A percentile compares a stretch with the other conserved stretches of the same genome.
Conservation (phyloP, 2,888 invertebrate genomes). For the Oligia latruncula region DNA sequence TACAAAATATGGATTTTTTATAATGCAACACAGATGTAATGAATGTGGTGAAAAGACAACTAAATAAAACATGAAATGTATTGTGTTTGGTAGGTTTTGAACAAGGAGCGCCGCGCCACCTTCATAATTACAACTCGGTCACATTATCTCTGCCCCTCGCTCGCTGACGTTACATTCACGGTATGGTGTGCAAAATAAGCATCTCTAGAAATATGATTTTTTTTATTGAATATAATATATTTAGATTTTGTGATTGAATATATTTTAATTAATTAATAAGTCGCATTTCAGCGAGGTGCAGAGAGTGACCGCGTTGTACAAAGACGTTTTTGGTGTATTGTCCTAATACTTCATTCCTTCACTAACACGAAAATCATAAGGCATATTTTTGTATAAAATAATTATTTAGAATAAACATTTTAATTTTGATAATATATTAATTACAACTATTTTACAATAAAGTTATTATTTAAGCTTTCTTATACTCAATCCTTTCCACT, state of each 20-base stretch:
- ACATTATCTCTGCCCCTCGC: too few relatives aligned
- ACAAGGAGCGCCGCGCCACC: neutral
- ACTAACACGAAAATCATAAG: neutral
- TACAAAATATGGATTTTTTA: too few relatives aligned
- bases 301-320: too few relatives aligned
- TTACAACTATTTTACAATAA: conserved; percentile 45
- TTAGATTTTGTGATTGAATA: too few relatives aligned
- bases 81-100: neutral
- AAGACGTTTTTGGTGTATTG: neutral
- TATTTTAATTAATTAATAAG: too few relatives aligned
- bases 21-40: neutral
- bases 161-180: too few relatives aligned
- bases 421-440: conserved; percentile 30
- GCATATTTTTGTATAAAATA: neutral
- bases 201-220: too few relatives aligned
- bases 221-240: too few relatives aligned
- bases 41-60: neutral
- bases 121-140: neutral
- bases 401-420: conserved; percentile 27
- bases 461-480: conserved; percentile 92
- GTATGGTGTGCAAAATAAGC: too few relatives aligned
- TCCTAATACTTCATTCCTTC: neutral
- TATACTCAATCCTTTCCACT: conserved; percentile 99
- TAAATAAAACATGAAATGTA: neutral
- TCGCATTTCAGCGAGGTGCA: too few relatives aligned